Evolutionary conservation across 1,140 invertebrate genomes (phyloP).

Genomic region (Hyles euphorbiae): DNA sequence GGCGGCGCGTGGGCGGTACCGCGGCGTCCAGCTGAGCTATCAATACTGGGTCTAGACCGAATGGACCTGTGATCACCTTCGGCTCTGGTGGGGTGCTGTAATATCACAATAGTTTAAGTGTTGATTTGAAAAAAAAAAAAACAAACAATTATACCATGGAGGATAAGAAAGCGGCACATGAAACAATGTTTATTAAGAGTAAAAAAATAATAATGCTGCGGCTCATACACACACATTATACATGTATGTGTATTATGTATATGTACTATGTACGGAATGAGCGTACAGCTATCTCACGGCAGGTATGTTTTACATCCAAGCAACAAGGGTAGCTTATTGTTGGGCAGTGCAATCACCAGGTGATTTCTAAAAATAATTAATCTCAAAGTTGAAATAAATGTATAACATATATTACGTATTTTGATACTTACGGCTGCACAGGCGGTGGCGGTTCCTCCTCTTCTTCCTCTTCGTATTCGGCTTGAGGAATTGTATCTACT

Average conservation of each 20-base stretch:
- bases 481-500: slow-evolving; percentile 39
- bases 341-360: too few relatives aligned
- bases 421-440: slow-evolving; percentile 41
- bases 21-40: slow-evolving; percentile 74
- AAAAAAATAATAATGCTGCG: too few relatives aligned
- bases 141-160: background rate
- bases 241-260: too few relatives aligned
- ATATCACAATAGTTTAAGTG: slow-evolving; percentile 1
- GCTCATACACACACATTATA: too few relatives aligned
- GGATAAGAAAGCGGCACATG: background rate
- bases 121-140: background rate
- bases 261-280: too few relatives aligned
- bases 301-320: too few relatives aligned
- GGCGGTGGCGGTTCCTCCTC: slow-evolving; percentile 41
- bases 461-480: slow-evolving; percentile 55
- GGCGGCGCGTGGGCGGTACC: slow-evolving; percentile 35
- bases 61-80: slow-evolving; percentile 77
- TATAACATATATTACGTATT: too few relatives aligned
- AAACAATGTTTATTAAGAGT: too few relatives aligned
- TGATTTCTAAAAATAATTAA: too few relatives aligned
- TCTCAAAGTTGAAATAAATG: too few relatives aligned
- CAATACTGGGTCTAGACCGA: slow-evolving; percentile 82
- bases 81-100: slow-evolving; percentile 35
- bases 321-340: too few relatives aligned
- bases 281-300: too few relatives aligned